phyloP scores from a whole-genome alignment of 37 sponge, comb jelly and placozoan genomes.

The Spongia lamella region DNA sequence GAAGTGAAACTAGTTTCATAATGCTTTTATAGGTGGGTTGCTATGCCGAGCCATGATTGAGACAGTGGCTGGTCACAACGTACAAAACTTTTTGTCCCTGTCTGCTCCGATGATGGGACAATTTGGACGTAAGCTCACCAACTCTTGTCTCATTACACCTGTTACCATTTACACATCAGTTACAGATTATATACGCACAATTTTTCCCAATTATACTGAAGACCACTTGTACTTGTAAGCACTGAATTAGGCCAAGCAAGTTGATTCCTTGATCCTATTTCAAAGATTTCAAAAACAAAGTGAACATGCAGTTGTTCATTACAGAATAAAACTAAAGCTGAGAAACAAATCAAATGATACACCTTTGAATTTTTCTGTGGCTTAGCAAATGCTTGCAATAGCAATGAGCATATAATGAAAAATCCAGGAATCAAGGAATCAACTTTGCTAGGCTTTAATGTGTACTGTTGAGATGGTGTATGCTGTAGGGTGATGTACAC shows the following conservation, averaged over 20 bases:
- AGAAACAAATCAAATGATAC: too few relatives aligned
- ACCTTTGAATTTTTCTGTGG: too few relatives aligned
- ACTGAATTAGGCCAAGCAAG: background rate
- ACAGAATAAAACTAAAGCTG: too few relatives aligned
- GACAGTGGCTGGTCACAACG: constrained; percentile 68
- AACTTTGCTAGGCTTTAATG: too few relatives aligned
- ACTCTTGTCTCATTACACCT: background rate
- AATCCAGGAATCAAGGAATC: too few relatives aligned
- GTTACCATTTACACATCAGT: constrained; percentile 17
- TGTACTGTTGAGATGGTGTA: too few relatives aligned
- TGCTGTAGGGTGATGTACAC: constrained; percentile 68
- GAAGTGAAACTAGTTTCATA: too few relatives aligned
- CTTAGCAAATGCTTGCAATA: too few relatives aligned
- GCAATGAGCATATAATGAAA: too few relatives aligned
- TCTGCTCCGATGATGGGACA: constrained; percentile 86
- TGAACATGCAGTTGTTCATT: too few relatives aligned
- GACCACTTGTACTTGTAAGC: constrained; percentile 67
- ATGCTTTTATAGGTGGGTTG: constrained; percentile 62
- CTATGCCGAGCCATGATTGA: constrained; percentile 75
- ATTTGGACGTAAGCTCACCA: constrained; percentile 72
- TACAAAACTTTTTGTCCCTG: constrained; percentile 78
- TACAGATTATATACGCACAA: constrained; percentile 51
- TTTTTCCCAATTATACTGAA: constrained; percentile 63
- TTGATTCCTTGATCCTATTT: background rate
- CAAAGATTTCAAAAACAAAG: too few relatives aligned